phyloP scores from a whole-genome alignment of 2,888 invertebrate genomes.

The Adelognathus sp. region DNA sequence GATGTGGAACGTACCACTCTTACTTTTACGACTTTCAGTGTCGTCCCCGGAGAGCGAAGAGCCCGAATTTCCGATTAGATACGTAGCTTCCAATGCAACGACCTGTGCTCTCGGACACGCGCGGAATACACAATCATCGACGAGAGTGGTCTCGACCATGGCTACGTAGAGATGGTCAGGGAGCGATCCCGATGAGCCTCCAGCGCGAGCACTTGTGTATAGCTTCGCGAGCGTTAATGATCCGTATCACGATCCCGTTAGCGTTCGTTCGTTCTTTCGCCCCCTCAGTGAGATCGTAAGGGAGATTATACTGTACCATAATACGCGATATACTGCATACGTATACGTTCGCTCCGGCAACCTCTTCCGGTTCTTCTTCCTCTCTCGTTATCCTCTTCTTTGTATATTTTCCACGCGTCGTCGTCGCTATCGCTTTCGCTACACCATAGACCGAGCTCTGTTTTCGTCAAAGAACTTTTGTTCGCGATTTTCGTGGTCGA shows the following conservation, averaged over 20 bases:
- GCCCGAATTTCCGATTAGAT: constrained; percentile 56
- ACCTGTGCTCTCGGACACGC: neutral
- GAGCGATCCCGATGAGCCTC: neutral
- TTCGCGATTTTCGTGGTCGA: too few species aligned
- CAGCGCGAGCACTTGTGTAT: constrained; percentile 58
- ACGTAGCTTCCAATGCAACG: constrained; percentile 59
- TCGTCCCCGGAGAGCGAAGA: neutral
- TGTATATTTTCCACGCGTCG: neutral
- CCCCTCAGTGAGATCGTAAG: constrained; percentile 50
- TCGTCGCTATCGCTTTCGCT: neutral
- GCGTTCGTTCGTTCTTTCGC: constrained; percentile 63
- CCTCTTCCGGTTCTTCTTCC: constrained; percentile 60
- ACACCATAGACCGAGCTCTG: too few species aligned
- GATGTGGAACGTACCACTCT: neutral
- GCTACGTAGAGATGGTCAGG: neutral
- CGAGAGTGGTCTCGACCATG: constrained; percentile 41
- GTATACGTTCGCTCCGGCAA: neutral
- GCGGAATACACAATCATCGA: constrained; percentile 13
- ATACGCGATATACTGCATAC: neutral
- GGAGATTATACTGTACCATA: constrained; percentile 27
- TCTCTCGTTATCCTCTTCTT: constrained; percentile 36
- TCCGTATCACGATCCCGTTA: constrained; percentile 76
- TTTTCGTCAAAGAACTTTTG: too few species aligned
- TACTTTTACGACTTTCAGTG: neutral
- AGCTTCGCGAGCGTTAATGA: constrained; percentile 70